Conservation (phyloP, 2,888 invertebrate species). For the Ametastegia equiseti region DNA sequence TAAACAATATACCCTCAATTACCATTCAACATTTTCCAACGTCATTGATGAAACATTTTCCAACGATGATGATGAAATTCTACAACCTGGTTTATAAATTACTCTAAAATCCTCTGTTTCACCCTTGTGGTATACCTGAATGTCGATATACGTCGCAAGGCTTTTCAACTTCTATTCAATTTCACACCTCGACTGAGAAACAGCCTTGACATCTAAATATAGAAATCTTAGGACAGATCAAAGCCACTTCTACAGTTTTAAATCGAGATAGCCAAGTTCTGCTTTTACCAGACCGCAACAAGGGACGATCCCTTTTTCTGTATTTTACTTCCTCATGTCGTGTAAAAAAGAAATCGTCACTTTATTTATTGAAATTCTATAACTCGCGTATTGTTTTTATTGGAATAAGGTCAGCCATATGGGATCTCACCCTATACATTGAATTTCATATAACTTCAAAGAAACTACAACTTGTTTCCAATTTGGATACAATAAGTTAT, state of each 20-base stretch:
- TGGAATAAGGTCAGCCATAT: neutral
- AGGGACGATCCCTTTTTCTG: neutral
- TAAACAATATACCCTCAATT: neutral
- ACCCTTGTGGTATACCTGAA: neutral
- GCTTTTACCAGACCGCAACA: neutral
- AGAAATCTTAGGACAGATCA: neutral
- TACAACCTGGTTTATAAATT: neutral
- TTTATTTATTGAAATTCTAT: neutral
- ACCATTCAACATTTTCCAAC: neutral
- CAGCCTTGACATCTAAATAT: constrained; percentile 18
- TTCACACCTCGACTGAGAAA: neutral
- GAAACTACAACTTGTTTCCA: too few species aligned
- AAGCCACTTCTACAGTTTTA: neutral
- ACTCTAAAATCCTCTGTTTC: neutral
- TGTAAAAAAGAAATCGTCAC: neutral
- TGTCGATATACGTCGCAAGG: neutral
- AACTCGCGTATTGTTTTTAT: neutral
- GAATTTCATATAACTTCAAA: neutral
- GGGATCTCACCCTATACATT: neutral
- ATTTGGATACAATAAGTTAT: too few species aligned
- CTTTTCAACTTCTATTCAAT: neutral
- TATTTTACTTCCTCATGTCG: neutral
- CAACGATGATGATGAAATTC: neutral
- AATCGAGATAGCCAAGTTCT: neutral
- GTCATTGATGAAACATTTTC: neutral